Conservation (phyloP, 2,888 invertebrate species). For the Tethea ocularis region DNA sequence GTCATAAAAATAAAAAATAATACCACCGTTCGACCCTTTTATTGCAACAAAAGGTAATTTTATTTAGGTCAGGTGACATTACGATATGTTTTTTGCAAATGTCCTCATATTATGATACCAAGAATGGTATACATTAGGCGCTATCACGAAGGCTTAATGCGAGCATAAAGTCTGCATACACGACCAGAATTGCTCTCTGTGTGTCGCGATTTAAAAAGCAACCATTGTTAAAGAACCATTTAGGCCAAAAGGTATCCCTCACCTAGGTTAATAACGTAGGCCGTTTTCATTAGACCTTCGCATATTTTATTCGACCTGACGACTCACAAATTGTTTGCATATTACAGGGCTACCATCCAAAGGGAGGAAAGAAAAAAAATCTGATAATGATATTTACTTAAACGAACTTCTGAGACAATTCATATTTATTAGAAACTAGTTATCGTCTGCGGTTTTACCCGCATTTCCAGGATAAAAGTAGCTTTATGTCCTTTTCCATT, state of each 20-base stretch:
- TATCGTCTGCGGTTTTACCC: too few relatives aligned
- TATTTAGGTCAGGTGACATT: slow-evolving; percentile 23
- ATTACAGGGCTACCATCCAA: slow-evolving; percentile 18
- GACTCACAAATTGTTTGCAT: slow-evolving; percentile 54
- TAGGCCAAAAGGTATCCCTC: slow-evolving; percentile 28
- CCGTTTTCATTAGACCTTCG: slow-evolving; percentile 58
- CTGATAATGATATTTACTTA: background rate
- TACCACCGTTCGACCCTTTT: slow-evolving; percentile 26
- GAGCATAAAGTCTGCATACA: slow-evolving; percentile 33
- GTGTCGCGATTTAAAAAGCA: slow-evolving; percentile 37
- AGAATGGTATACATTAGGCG: slow-evolving; percentile 24
- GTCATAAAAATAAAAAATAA: slow-evolving; percentile 35
- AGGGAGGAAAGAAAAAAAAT: background rate
- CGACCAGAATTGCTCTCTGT: slow-evolving; percentile 25
- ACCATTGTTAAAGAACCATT: slow-evolving; percentile 29
- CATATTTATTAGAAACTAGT: too few relatives aligned
- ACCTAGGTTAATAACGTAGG: slow-evolving; percentile 50
- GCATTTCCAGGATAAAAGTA: too few relatives aligned
- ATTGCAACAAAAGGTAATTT: slow-evolving; percentile 23
- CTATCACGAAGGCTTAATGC: slow-evolving; percentile 39
- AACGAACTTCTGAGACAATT: background rate
- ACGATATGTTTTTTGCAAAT: slow-evolving; percentile 26
- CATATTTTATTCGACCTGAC: slow-evolving; percentile 59
- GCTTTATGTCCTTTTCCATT: too few relatives aligned
- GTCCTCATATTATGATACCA: slow-evolving; percentile 18